phyloP scores from a whole-genome alignment of 2,888 invertebrate species.

The Archips crataeganus region DNA sequence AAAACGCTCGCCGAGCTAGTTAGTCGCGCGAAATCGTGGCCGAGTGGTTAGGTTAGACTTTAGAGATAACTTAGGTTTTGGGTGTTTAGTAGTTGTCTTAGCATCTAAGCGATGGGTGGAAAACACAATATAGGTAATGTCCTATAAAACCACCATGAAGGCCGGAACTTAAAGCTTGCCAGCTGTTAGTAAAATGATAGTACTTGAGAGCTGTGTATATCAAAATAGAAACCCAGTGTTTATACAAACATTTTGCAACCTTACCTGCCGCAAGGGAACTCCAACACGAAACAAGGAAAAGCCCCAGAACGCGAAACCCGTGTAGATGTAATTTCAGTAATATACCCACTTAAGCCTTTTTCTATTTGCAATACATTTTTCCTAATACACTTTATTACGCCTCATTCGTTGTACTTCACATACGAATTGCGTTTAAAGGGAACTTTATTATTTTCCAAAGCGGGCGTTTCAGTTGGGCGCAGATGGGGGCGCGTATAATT shows the following conservation, averaged over 20 bases:
- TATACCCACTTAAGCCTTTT: slow-evolving; percentile 53
- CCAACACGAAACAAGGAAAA: slow-evolving; percentile 19
- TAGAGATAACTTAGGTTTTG: too few species aligned
- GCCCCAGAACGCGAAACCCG: slow-evolving; percentile 21
- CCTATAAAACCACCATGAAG: background rate
- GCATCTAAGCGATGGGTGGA: too few species aligned
- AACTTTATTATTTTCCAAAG: slow-evolving; percentile 82
- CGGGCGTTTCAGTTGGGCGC: slow-evolving; percentile 62
- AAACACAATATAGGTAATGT: too few species aligned
- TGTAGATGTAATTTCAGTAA: slow-evolving; percentile 37
- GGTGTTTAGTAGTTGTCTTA: too few species aligned
- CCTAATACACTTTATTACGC: slow-evolving; percentile 80
- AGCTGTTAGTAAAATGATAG: background rate
- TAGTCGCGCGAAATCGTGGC: too few species aligned
- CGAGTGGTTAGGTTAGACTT: too few species aligned
- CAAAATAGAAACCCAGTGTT: background rate
- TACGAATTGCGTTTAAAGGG: slow-evolving; percentile 82
- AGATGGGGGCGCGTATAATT: slow-evolving; percentile 78
- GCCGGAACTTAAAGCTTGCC: background rate
- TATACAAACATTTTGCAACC: background rate
- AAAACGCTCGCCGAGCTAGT: too few species aligned
- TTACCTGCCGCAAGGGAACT: slow-evolving; percentile 17
- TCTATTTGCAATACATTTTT: slow-evolving; percentile 79
- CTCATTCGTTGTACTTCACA: slow-evolving; percentile 81
- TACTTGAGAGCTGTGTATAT: background rate